phyloP scores from a whole-genome alignment of 2,113 vertebrate genomes.

The Podarcis raffonei region DNA sequence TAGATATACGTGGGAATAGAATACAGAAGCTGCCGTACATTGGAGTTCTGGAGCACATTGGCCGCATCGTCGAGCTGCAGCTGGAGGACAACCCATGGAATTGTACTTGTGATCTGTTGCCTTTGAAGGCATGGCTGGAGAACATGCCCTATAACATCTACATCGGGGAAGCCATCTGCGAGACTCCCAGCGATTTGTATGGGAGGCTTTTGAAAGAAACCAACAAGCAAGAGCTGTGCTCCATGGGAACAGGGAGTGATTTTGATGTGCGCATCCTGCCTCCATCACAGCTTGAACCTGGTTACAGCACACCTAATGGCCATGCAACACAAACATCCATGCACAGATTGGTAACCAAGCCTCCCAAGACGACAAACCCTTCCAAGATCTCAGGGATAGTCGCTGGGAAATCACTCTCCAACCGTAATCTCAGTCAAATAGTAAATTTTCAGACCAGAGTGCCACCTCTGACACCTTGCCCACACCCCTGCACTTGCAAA shows the following conservation, averaged over 20 bases:
- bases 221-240: conserved; percentile 95
- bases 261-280: conserved; percentile 92
- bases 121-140: conserved; percentile 97
- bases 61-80: conserved; percentile 93
- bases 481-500: conserved; percentile 91
- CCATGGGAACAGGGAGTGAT: conserved; percentile 93
- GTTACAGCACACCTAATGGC: conserved; percentile 83
- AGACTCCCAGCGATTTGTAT: conserved; percentile 94
- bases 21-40: conserved; percentile 98
- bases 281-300: conserved; percentile 83
- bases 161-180: conserved; percentile 97
- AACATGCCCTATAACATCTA: conserved; percentile 99
- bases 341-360: conserved; percentile 86
- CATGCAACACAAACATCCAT: conserved; percentile 83
- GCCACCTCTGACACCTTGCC: conserved; percentile 88
- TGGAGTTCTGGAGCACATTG: conserved; percentile 96
- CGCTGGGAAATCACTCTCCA: conserved; percentile 87
- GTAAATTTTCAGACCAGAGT: conserved; percentile 92
- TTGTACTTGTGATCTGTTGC: conserved; percentile 95
- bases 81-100: conserved; percentile 99
- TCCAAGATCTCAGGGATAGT: conserved; percentile 97
- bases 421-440: conserved; percentile 89
- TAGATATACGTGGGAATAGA: conserved; percentile 97
- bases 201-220: conserved; percentile 96
- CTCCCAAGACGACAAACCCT: conserved; percentile 91